Base-by-base conservation (phyloP, 2,797 vertebrate species). In the Ptychadena robeensis region DNA sequence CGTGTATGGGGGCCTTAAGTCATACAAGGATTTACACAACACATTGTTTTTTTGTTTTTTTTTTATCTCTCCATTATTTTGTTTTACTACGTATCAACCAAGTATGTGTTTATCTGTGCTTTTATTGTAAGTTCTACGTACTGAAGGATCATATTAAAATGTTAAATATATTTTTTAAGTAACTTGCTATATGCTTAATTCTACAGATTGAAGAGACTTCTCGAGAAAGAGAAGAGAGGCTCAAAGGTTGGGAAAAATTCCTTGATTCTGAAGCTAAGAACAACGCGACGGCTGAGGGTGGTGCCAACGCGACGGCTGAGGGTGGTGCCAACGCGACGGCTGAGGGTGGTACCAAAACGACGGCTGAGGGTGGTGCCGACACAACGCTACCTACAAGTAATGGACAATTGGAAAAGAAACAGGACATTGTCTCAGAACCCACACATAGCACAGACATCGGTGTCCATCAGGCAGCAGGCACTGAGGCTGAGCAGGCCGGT, bases 201-300 rank as follows among this genome's bases (percentile, higher is more conserved):
- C 25, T 77, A 66, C 86, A 99, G 98, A 92, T 99, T 87, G 97
- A 99, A 82, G 97, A 98, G 90, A 98, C 96, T 1, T 90, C 95
- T 4, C 95, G 96, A 44, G 97, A 98, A 89, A 94, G 97, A 31
- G 98, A 99, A 90, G 96, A 99, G 91, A 94, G 98, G 73, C 92
- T 98, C 25, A 98, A 96, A 87, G 94, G 94, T 18, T 99, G 96
- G 98, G 92, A 94, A 4, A 80, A 88, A 0, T 99, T 97, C 89
- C 91, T 98, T 37, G 94, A 90, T 59, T 85, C 91, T 0, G 89
- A 87, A 61, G 66, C 83, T 27, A 85, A 85, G 78, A 87, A 88
- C 32, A 64, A 48, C 2, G 3, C 35, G 4, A 53, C n/a, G 8
- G 27, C 1, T 40, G 37, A 1, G 14, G 71, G 63, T 0, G 70